These are phyloP conservation scores for Epinephelus coioides DNA, from an alignment of 2,797 vertebrate genomes.

Conservation along the genomic window DNA sequence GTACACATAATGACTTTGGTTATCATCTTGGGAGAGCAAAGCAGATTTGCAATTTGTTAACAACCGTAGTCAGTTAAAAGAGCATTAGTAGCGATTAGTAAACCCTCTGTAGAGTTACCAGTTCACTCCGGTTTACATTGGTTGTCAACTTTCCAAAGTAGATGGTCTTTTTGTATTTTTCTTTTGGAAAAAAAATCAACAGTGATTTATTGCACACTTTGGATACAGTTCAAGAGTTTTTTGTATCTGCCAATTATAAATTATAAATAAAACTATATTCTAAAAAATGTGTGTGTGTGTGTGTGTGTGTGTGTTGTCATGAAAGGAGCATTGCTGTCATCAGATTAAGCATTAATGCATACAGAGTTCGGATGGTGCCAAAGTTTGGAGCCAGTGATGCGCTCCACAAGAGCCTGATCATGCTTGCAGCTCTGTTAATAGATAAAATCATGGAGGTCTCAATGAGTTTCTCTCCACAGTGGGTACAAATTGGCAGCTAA, in stretches of 20 bases:
- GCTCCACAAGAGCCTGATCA: slow-evolving; percentile 26
- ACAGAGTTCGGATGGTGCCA: neutral
- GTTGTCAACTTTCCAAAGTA: slow-evolving; percentile 91
- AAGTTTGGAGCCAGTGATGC: slow-evolving; percentile 19
- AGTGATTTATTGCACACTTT: slow-evolving; percentile 99
- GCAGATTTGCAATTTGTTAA: slow-evolving; percentile 79
- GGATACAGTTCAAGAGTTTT: slow-evolving; percentile 96
- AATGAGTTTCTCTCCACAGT: slow-evolving; percentile 37
- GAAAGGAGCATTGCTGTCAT: neutral
- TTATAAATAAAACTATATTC: slow-evolving; percentile 96
- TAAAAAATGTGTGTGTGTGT: slow-evolving; percentile 71
- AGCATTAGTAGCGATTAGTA: slow-evolving; percentile 88
- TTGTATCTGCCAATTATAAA: slow-evolving; percentile 97
- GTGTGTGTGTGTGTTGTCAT: neutral
- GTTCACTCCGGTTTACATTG: slow-evolving; percentile 94
- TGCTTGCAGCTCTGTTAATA: slow-evolving; percentile 51
- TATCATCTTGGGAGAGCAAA: slow-evolving; percentile 82
- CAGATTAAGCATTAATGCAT: neutral
- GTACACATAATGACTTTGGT: slow-evolving; percentile 78
- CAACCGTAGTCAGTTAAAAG: slow-evolving; percentile 81
- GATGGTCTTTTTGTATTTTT: slow-evolving; percentile 88
- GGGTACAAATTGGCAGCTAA: slow-evolving; percentile 65
- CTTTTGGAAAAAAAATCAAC: slow-evolving; percentile 90
- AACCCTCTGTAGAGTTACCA: slow-evolving; percentile 87
- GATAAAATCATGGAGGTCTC: slow-evolving; percentile 57